Evolutionary conservation across 2,888 invertebrate species (phyloP).

Genomic region (Phlogophora meticulosa): DNA sequence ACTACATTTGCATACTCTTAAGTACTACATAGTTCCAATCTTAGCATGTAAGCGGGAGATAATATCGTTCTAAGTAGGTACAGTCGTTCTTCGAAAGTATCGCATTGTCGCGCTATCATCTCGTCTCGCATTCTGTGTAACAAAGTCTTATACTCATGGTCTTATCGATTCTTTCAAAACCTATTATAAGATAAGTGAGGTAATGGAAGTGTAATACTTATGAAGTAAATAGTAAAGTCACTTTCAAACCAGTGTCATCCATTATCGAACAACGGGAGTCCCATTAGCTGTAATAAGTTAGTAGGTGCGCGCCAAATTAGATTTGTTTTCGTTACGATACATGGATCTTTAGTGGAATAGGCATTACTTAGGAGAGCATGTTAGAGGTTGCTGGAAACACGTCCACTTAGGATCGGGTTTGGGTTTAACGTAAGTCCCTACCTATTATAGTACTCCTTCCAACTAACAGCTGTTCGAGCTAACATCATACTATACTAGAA

Average conservation of each 20-base stretch:
- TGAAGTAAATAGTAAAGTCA: slow-evolving; percentile 45
- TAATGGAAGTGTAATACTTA: slow-evolving; percentile 28
- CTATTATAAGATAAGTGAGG: slow-evolving; percentile 15
- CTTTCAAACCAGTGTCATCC: slow-evolving; percentile 58
- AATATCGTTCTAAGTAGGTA: background rate
- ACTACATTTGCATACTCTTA: background rate
- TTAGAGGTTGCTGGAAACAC: background rate
- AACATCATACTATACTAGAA: slow-evolving; percentile 1
- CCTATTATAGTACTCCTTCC: background rate
- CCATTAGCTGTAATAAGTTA: slow-evolving; percentile 58
- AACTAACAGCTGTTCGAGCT: background rate
- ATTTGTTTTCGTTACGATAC: slow-evolving; percentile 47
- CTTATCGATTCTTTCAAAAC: slow-evolving; percentile 36
- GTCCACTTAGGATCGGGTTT: background rate
- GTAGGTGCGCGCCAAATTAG: slow-evolving; percentile 51
- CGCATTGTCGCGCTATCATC: background rate
- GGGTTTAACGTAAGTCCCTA: background rate
- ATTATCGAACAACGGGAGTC: slow-evolving; percentile 59
- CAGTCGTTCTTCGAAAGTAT: background rate
- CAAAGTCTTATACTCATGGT: background rate
- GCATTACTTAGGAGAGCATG: background rate
- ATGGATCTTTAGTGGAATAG: slow-evolving; percentile 7
- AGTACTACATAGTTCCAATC: no score
- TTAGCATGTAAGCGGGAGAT: background rate
- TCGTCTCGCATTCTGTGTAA: background rate